Percentiles rank a stretch among this genome's conserved stretches.
phyloP scores from a whole-genome alignment of 2,888 invertebrate genomes.

The Rhopalosiphum nymphaeae region DNA sequence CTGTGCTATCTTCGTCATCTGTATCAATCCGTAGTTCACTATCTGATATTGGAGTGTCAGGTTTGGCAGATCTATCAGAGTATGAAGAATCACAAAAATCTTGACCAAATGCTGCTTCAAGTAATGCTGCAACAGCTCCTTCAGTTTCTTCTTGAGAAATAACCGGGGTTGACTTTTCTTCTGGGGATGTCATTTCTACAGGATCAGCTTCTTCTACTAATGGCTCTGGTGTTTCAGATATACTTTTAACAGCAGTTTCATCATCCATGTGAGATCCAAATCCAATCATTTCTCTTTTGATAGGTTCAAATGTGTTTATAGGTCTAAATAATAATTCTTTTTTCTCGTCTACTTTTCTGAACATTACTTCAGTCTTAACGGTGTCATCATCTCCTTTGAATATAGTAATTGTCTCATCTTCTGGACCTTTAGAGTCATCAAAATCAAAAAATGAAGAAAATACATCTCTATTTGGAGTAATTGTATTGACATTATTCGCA shows the following conservation, averaged over 20 bases:
- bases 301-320: slow-evolving; percentile 67
- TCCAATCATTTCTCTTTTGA: slow-evolving; percentile 76
- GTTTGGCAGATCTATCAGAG: slow-evolving; percentile 75
- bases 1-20: slow-evolving; percentile 79
- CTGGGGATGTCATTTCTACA: slow-evolving; percentile 77
- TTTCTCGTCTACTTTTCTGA: slow-evolving; percentile 61
- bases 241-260: slow-evolving; percentile 85
- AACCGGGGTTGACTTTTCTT: slow-evolving; percentile 70
- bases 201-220: slow-evolving; percentile 73
- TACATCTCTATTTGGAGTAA: slow-evolving; percentile 55
- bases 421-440: slow-evolving; percentile 55
- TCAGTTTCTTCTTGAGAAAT: slow-evolving; percentile 94
- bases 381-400: slow-evolving; percentile 62
- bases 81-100: slow-evolving; percentile 70
- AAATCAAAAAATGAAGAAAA: slow-evolving; percentile 63
- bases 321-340: slow-evolving; percentile 65
- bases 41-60: slow-evolving; percentile 88
- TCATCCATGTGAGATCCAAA: slow-evolving; percentile 79
- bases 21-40: slow-evolving; percentile 87
- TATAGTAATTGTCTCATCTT: slow-evolving; percentile 59
- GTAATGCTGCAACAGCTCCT: slow-evolving; percentile 88
- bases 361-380: slow-evolving; percentile 53
- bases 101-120: slow-evolving; percentile 80
- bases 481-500: slow-evolving; percentile 39
- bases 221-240: slow-evolving; percentile 73